Conservation (phyloP, 2,888 invertebrate genomes). For the Oithona nana region DNA sequence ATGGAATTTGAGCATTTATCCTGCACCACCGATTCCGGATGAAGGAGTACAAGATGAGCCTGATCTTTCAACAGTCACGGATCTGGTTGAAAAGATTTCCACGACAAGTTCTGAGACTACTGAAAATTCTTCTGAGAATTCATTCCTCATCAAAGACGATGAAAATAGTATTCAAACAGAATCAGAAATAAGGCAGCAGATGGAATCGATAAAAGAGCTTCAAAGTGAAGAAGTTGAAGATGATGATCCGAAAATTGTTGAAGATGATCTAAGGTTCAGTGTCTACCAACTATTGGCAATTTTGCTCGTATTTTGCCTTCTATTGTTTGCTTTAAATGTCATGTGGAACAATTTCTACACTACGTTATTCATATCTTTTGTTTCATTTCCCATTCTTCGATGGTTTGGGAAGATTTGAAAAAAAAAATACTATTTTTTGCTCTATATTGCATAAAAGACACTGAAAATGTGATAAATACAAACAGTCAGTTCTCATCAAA, state of each 20-base stretch:
- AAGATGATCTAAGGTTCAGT: too few relatives aligned
- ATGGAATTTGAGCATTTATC: background rate
- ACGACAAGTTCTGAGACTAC: background rate
- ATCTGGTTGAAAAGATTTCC: background rate
- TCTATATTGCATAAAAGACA: too few relatives aligned
- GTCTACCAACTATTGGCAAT: background rate
- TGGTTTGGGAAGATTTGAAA: background rate
- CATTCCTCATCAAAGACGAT: too few relatives aligned
- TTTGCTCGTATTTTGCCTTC: background rate
- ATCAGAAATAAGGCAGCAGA: too few relatives aligned
- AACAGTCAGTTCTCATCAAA: too few relatives aligned
- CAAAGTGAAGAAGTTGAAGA: too few relatives aligned
- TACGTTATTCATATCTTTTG: background rate
- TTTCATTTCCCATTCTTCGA: background rate
- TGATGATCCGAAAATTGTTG: too few relatives aligned
- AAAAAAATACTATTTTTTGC: background rate
- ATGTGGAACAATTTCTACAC: background rate
- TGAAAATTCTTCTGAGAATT: too few relatives aligned
- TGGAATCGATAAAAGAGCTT: too few relatives aligned
- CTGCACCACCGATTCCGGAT: too few relatives aligned
- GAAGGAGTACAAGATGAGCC: background rate
- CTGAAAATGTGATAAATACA: too few relatives aligned
- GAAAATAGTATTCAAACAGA: too few relatives aligned
- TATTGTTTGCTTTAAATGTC: background rate
- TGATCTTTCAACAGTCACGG: background rate